Evolutionary conservation across 2,888 invertebrate genomes (phyloP), one percentile per base, ranked within the genome.

Genomic region (Heliconius aoede): DNA sequence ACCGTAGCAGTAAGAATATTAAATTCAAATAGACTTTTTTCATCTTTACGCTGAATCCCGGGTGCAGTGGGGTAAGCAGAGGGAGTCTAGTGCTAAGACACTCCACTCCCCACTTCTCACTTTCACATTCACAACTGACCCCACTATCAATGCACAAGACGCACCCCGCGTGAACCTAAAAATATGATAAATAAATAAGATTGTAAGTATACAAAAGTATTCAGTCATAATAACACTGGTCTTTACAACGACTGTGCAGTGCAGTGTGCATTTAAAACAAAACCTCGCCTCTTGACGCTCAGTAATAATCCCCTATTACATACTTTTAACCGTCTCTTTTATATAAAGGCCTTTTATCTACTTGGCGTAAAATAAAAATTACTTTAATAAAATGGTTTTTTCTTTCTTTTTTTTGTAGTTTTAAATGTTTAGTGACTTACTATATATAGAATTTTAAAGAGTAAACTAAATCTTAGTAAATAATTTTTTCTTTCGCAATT

Each of bases 241-340:
- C 74, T 77, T 74, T 74, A 67, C 76, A 67, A 64, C 71, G 71
- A 65, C 46, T 60, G n/a, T n/a, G n/a, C n/a, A n/a, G 71, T 74
- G 74, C 65, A 71, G 58, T 65, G 71, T 77, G 77, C 71, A 71
- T 58, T 77, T 24, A 60, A 69, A 77, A 72, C 72, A 72, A 72
- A 61, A 61, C 60, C 26, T n/a, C 60, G 60, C 58, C 58, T 61
- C 72, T 72, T 61, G 60, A 72, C 72, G 72, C 28, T 72, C 61
- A 28, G 72, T 40, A 72, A 61, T 61, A 32, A 15, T 55, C 26
- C 72, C 21, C 40, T 61, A 72, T 72, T 60, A 72, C 60, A 40
- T 61, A 72, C 72, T 36, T 61, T 61, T 26, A 40, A 72, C 60
- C 26, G 11, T 32, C 72, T 60, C 60, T 61, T 61, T 61, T 36